Evolutionary conservation across 2,113 vertebrate species (phyloP).

Genomic region (Notechis scutatus): DNA sequence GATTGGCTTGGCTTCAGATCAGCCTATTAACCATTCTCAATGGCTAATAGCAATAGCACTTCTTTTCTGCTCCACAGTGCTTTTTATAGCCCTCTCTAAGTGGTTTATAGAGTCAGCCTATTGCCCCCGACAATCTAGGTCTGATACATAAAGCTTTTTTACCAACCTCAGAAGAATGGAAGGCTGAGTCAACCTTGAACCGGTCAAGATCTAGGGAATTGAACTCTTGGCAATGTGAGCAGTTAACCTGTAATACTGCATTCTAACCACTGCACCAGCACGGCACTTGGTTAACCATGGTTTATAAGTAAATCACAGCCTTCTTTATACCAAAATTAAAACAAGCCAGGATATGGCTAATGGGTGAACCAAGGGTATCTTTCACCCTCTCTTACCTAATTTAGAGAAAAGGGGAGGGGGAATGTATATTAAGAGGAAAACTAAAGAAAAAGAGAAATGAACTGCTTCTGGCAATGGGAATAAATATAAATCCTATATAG

Average conservation of each 20-base stretch:
- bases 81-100: too few relatives aligned
- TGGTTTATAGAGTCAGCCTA: too few relatives aligned
- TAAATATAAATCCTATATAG: neutral
- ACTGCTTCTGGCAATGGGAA: neutral
- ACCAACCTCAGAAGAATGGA: too few relatives aligned
- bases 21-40: neutral
- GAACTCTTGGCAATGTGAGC: too few relatives aligned
- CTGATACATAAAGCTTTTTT: too few relatives aligned
- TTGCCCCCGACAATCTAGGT: too few relatives aligned
- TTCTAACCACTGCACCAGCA: too few relatives aligned
- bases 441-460: neutral
- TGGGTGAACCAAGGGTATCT: neutral
- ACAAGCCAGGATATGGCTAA: neutral
- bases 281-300: too few relatives aligned
- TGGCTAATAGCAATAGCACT: neutral
- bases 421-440: neutral
- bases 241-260: too few relatives aligned
- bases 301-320: neutral
- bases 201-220: too few relatives aligned
- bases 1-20: neutral
- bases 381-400: neutral
- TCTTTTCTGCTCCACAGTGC: too few relatives aligned
- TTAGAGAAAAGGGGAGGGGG: neutral
- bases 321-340: neutral
- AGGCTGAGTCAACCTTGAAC: too few relatives aligned